Conservation (phyloP, 2,888 invertebrate genomes). For the Xestoiulus laeticollis region DNA sequence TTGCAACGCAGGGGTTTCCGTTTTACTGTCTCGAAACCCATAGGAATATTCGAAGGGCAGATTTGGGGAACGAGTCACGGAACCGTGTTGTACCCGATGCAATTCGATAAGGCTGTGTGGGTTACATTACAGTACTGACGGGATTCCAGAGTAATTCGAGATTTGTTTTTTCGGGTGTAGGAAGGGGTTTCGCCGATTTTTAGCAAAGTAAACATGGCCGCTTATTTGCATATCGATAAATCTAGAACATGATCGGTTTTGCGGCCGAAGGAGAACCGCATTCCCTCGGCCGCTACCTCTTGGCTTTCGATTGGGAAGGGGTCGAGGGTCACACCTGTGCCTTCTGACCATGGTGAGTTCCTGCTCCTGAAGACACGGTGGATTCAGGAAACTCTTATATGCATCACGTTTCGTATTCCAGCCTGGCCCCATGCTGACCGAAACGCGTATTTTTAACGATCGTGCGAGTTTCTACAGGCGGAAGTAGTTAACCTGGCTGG, state of each 20-base stretch:
- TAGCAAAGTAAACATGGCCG: neutral
- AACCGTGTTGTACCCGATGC: neutral
- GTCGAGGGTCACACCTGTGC: slow-evolving; percentile 11
- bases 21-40: neutral
- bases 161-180: neutral
- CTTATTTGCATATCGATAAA: neutral
- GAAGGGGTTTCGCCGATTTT: neutral
- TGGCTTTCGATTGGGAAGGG: neutral
- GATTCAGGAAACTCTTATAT: neutral
- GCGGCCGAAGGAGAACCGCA: neutral
- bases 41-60: neutral
- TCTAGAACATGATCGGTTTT: slow-evolving; percentile 28
- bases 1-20: neutral
- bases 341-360: neutral
- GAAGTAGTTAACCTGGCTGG: neutral
- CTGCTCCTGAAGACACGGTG: too few species aligned
- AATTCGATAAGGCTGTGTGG: neutral
- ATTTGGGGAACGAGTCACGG: neutral
- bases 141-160: neutral
- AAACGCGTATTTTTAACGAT: neutral
- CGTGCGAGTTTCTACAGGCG: neutral
- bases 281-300: neutral
- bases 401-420: neutral
- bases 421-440: neutral
- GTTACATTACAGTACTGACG: neutral